Conservation (phyloP, 2,888 invertebrate genomes). For the Tetramorium bicarinatum region DNA sequence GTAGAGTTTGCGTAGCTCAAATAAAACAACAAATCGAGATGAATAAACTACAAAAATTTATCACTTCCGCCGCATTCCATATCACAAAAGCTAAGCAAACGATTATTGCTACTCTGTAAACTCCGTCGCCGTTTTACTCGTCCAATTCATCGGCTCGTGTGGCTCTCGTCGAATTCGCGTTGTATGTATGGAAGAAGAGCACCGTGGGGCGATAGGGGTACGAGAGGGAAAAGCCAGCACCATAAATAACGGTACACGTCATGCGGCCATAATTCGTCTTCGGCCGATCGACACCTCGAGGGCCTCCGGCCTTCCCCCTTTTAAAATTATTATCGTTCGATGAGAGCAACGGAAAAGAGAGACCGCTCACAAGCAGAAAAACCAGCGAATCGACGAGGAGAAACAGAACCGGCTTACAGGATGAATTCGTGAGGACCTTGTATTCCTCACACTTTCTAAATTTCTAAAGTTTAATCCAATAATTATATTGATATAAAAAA, state of each 20-base stretch:
- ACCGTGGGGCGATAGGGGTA: conserved; percentile 36
- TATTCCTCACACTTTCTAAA: background rate
- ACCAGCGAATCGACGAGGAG: conserved; percentile 49
- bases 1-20: background rate
- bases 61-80: conserved; percentile 23
- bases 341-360: conserved; percentile 52
- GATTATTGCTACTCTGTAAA: conserved; percentile 34
- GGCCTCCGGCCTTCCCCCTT: conserved; percentile 65
- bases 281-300: conserved; percentile 76
- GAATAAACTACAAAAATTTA: conserved; percentile 28
- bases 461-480: background rate
- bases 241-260: conserved; percentile 80
- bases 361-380: conserved; percentile 40
- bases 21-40: background rate
- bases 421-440: background rate
- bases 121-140: conserved; percentile 29
- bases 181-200: conserved; percentile 38
- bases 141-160: conserved; percentile 43
- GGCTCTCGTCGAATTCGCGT: conserved; percentile 37
- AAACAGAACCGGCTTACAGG: background rate
- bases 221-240: conserved; percentile 42
- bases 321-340: conserved; percentile 75
- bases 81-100: conserved; percentile 15
- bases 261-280: conserved; percentile 80
- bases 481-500: background rate